Conservation (phyloP, 1,140 invertebrate species). For the Hycleus phaleratus region DNA sequence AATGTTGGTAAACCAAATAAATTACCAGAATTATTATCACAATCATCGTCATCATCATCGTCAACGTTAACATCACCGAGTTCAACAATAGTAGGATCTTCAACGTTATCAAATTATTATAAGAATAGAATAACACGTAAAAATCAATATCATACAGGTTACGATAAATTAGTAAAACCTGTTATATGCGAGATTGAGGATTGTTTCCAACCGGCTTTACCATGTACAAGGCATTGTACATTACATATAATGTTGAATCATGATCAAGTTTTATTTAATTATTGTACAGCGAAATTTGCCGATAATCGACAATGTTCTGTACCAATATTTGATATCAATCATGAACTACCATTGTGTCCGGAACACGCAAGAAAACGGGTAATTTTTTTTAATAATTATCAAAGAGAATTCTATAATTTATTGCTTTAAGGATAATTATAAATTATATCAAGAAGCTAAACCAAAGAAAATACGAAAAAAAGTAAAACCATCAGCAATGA, state of each 20-base stretch:
- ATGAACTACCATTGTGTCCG: conserved; percentile 74
- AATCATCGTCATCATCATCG: background rate
- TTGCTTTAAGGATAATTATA: conserved; percentile 61
- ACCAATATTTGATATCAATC: conserved; percentile 77
- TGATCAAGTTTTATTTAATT: conserved; percentile 80
- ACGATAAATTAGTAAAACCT: conserved; percentile 25
- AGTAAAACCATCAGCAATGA: conserved; percentile 60
- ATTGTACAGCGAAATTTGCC: conserved; percentile 81
- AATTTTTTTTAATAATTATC: conserved; percentile 13
- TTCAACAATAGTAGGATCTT: background rate
- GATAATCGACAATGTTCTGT: conserved; percentile 83
- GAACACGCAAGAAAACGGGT: conserved; percentile 71
- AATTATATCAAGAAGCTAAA: conserved; percentile 60
- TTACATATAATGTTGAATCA: conserved; percentile 80
- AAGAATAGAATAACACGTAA: background rate
- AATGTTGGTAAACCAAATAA: conserved; percentile 33
- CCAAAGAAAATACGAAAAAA: conserved; percentile 76
- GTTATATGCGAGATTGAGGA: conserved; percentile 30
- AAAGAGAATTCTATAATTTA: background rate
- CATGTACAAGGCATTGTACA: conserved; percentile 74
- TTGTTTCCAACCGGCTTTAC: conserved; percentile 61
- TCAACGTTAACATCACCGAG: no score
- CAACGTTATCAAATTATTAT: background rate
- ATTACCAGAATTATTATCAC: conserved; percentile 16
- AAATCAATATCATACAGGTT: conserved; percentile 5